phyloP scores from a whole-genome alignment of 2,113 vertebrate genomes.

The Gallinago paraguaiae region DNA sequence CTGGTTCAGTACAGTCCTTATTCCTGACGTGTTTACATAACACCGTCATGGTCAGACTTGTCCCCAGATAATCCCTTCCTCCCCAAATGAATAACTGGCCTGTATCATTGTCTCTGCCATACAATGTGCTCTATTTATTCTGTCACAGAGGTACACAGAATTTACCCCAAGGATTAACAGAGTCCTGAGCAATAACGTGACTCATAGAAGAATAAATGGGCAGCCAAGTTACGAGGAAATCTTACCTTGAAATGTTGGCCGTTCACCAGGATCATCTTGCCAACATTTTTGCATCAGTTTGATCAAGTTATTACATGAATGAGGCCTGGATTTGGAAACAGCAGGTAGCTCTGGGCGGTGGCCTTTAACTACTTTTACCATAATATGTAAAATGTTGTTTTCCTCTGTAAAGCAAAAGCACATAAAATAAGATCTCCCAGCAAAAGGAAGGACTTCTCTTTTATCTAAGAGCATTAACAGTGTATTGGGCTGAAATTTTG shows the following conservation, averaged over 20 bases:
- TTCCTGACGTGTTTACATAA: constrained; percentile 14
- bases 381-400: constrained; percentile 96
- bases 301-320: constrained; percentile 84
- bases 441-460: not conserved
- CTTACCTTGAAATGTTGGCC: constrained; percentile 95
- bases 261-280: constrained; percentile 81
- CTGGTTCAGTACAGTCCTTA: not conserved
- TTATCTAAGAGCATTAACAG: not conserved
- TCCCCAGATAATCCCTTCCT: constrained; percentile 53
- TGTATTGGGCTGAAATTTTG: not conserved
- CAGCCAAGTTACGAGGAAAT: constrained; percentile 27
- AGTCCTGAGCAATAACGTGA: constrained; percentile 48
- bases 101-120: constrained; percentile 10
- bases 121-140: constrained; percentile 46
- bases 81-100: constrained; percentile 36
- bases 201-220: constrained; percentile 18
- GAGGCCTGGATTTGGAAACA: constrained; percentile 86
- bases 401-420: constrained; percentile 81
- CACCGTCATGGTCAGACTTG: constrained; percentile 30
- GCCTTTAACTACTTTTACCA: constrained; percentile 97
- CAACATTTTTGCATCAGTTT: constrained; percentile 93
- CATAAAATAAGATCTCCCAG: not conserved
- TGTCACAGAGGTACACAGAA: constrained; percentile 38
- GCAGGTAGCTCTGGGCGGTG: constrained; percentile 88
- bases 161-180: constrained; percentile 41